Percentiles rank a stretch among this genome's conserved stretches.
Conservation (phyloP, 2,113 vertebrate genomes). For the Larimichthys polyactis region DNA sequence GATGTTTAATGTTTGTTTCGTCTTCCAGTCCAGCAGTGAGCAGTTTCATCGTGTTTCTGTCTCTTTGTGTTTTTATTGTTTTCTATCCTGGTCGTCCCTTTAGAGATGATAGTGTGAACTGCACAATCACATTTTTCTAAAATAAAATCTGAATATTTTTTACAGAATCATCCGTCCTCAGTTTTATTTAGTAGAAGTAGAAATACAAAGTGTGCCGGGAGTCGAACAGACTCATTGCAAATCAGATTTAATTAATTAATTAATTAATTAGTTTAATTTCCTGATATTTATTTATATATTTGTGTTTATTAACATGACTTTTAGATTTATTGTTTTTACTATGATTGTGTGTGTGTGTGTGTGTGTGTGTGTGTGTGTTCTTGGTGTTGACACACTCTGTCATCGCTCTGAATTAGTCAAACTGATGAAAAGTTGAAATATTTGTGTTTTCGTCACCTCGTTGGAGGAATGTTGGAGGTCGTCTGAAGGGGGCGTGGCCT, state of each 20-base stretch:
- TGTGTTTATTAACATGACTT: neutral
- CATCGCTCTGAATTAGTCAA: neutral
- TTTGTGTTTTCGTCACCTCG: neutral
- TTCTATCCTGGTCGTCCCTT: slow-evolving; percentile 25
- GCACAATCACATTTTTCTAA: slow-evolving; percentile 52
- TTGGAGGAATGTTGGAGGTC: slow-evolving; percentile 9
- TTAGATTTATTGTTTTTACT: neutral
- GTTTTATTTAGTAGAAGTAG: neutral
- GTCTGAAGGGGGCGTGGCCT: no score
- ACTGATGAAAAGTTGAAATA: neutral
- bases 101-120: neutral
- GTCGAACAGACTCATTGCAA: no score
- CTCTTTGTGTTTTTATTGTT: slow-evolving; percentile 49
- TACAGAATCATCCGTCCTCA: neutral
- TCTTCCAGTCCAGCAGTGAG: neutral
- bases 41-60: no score
- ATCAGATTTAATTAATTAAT: no score
- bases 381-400: neutral
- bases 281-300: no score
- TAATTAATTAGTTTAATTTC: no score
- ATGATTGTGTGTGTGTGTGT: neutral
- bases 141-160: slow-evolving; percentile 66
- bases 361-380: slow-evolving; percentile 7
- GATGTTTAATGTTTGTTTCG: neutral
- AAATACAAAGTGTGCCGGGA: no score